Evolutionary conservation across 2,113 vertebrate species (phyloP).

Genomic region (Calidris pugnax): DNA sequence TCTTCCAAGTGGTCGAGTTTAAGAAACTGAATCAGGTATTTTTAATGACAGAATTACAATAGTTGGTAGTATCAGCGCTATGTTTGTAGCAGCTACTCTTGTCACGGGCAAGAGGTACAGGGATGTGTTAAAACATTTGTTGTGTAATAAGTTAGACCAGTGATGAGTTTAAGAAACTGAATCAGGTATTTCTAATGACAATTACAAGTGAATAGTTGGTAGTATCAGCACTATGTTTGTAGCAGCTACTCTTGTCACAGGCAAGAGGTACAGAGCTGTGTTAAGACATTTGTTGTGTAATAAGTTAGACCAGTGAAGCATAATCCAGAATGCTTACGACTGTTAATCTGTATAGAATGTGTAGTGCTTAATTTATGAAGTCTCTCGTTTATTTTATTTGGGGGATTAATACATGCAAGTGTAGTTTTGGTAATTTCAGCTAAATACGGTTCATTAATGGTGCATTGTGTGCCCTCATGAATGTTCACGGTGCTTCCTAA

Average conservation of each 20-base stretch:
- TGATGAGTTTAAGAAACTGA: conserved; percentile 94
- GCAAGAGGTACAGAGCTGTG: not conserved
- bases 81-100: not conserved
- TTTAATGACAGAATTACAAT: not conserved
- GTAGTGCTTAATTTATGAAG: not conserved
- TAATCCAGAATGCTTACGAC: not conserved
- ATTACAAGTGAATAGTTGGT: not conserved
- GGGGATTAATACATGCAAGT: not conserved
- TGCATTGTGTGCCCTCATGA: not conserved
- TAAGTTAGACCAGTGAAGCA: not conserved
- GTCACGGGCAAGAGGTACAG: not conserved
- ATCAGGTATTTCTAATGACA: conserved; percentile 81
- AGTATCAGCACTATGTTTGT: not conserved
- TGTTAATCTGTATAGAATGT: not conserved
- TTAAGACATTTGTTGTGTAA: not conserved
- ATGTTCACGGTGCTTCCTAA: not conserved
- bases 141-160: not conserved
- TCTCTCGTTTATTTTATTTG: not conserved
- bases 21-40: conserved; percentile 96
- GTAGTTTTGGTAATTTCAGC: not conserved
- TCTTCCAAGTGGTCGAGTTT: conserved; percentile 97
- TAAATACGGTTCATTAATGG: not conserved
- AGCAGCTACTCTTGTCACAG: not conserved
- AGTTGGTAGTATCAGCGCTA: not conserved
- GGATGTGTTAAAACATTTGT: not conserved